Percentiles rank a stretch among this genome's conserved stretches.
Conservation (phyloP, 1,140 invertebrate species). For the Procambarus virginalis region DNA sequence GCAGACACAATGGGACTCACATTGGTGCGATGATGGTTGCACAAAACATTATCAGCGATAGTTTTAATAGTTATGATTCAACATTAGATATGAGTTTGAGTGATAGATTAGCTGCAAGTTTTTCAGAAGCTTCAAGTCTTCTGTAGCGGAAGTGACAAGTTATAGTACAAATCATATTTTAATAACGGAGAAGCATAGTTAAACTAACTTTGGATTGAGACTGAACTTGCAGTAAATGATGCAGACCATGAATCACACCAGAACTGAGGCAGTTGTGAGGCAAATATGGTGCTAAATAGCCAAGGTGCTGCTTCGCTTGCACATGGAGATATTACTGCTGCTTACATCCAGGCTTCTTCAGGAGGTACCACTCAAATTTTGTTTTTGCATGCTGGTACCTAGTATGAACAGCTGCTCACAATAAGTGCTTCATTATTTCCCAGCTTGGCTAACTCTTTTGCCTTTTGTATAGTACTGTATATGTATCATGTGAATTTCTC, state of each 20-base stretch:
- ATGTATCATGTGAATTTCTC: neutral
- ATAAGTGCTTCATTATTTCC: neutral
- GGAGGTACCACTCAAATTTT: slow-evolving; percentile 43
- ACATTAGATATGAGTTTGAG: slow-evolving; percentile 42
- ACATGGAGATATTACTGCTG: slow-evolving; percentile 40
- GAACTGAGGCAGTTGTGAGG: neutral
- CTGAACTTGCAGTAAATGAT: slow-evolving; percentile 51
- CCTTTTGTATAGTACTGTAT: neutral
- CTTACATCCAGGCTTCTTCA: slow-evolving; percentile 44
- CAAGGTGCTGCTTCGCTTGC: slow-evolving; percentile 35
- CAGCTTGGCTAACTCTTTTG: neutral
- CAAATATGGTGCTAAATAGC: slow-evolving; percentile 45
- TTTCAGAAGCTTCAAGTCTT: slow-evolving; percentile 39
- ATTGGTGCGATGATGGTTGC: slow-evolving; percentile 3
- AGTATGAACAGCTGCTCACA: slow-evolving; percentile 21
- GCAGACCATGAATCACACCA: slow-evolving; percentile 55
- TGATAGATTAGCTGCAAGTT: slow-evolving; percentile 59
- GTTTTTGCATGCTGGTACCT: slow-evolving; percentile 58
- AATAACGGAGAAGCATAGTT: slow-evolving; percentile 18
- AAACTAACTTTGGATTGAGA: slow-evolving; percentile 45
- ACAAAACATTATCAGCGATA: slow-evolving; percentile 1
- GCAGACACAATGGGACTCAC: neutral
- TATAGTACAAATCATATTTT: slow-evolving; percentile 8
- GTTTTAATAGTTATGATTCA: slow-evolving; percentile 39
- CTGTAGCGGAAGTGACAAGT: slow-evolving; percentile 23